phyloP scores from a whole-genome alignment of 2,797 vertebrate genomes.

The Phrynocephalus forsythii region DNA sequence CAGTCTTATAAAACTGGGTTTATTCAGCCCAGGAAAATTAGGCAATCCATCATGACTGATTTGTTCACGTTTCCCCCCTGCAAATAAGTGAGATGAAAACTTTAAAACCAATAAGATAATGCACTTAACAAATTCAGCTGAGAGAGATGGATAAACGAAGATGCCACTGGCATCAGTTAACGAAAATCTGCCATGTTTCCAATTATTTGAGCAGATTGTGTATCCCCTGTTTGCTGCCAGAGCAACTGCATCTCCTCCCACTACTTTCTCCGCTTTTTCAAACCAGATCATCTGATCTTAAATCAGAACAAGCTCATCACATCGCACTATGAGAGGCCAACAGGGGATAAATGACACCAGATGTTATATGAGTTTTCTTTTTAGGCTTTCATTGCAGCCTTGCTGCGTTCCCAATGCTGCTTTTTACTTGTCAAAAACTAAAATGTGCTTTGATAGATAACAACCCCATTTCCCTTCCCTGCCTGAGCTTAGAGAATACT shows the following conservation, averaged over 20 bases:
- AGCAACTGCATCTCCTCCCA: constrained; percentile 73
- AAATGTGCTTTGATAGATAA: constrained; percentile 88
- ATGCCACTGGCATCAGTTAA: constrained; percentile 79
- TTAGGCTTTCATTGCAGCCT: constrained; percentile 83
- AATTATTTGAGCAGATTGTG: constrained; percentile 83
- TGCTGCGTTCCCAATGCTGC: constrained; percentile 82
- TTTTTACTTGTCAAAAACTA: constrained; percentile 84
- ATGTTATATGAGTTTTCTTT: constrained; percentile 85
- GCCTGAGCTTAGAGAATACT: constrained; percentile 82
- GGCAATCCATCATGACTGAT: constrained; percentile 97
- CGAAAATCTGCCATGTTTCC: constrained; percentile 80
- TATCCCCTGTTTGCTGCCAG: constrained; percentile 79
- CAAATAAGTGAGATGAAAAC: constrained; percentile 85
- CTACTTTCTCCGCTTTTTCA: constrained; percentile 58
- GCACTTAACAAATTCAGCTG: constrained; percentile 83
- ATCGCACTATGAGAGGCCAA: constrained; percentile 82
- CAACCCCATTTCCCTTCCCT: constrained; percentile 82
- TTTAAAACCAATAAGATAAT: constrained; percentile 87
- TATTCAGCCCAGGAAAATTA: constrained; percentile 96
- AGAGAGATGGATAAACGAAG: constrained; percentile 81
- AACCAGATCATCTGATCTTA: constrained; percentile 83
- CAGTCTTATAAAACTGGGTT: constrained; percentile 95
- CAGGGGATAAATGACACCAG: constrained; percentile 85
- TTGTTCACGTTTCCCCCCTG: constrained; percentile 89
- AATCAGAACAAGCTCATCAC: constrained; percentile 85